Evolutionary conservation across 2,113 vertebrate species (phyloP), one percentile per base, ranked within the genome.

Genomic region (Cynopterus brachyotis): DNA sequence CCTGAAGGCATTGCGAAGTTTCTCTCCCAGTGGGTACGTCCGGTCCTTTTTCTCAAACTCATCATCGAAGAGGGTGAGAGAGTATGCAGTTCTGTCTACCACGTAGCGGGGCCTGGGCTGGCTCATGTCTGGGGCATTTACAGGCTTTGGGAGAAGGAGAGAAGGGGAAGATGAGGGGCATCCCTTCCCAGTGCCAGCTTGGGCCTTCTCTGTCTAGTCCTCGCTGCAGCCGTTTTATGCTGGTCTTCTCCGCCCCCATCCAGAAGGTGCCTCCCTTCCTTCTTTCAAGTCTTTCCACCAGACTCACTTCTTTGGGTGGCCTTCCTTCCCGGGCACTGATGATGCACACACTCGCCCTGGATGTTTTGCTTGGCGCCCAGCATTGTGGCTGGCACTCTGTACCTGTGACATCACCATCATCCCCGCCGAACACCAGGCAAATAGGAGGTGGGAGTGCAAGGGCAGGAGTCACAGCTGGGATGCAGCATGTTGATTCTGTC

Each of bases 11-110:
- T 98, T 99, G 82, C 98, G 98, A 53, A 99, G 93, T 97, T 99
- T 99, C 72, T 99, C 98, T 92, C 99, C 98, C n/a, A 99, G 1
- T 0, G 99, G 99, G 82, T 99, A 99, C 32, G 97, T 98, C 94
- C 99, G 98, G 70, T 73, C 98, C 98, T 99, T 99, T 98, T 99
- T 99, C 98, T 99, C 99, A 96, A 99, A 99, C 96, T 99, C 99
- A 50, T 98, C 98, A 35, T 99, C 99, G 0, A 99, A 99, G 96
- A 99, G 98, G 84, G 98, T 97, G 96, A 99, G 98, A 0, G 99
- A 99, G 55, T 99, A 99, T 0, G 98, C 98, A 0, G 98, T 97
- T 72, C 99, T 99, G 96, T 99, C 99, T 85, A 99, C 97, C 97
- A 98, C 98, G 91, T 99, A 99, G 92, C 99, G 99, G 87, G 99